phyloP scores from a whole-genome alignment of 2,797 vertebrate genomes.

The Hippopotamyrus pictus region DNA sequence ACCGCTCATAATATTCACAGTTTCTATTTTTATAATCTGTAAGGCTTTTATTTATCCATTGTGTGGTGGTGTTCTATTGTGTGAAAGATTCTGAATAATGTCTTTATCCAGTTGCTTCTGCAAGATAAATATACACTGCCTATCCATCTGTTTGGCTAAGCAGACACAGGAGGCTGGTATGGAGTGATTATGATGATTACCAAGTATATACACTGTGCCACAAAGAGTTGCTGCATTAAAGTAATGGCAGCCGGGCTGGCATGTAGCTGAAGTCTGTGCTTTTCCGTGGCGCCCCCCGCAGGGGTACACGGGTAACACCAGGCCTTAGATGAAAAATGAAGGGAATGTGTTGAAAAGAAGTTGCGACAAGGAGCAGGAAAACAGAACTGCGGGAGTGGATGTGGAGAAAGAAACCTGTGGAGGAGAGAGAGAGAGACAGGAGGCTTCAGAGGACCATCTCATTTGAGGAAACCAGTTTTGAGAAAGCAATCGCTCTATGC shows the following conservation, averaged over 20 bases:
- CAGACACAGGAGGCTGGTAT: slow-evolving; percentile 29
- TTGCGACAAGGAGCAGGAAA: background rate
- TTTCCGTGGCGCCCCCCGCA: background rate
- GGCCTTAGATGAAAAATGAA: background rate
- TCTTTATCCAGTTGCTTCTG: slow-evolving; percentile 37
- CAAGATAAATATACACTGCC: slow-evolving; percentile 34
- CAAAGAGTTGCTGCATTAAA: background rate
- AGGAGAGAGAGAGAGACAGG: background rate
- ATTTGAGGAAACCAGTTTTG: background rate
- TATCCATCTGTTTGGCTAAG: slow-evolving; percentile 34
- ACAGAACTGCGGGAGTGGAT: background rate
- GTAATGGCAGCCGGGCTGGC: background rate
- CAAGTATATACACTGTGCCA: background rate
- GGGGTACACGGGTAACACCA: background rate
- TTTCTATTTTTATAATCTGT: slow-evolving; percentile 46
- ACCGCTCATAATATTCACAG: slow-evolving; percentile 37
- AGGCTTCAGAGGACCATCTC: background rate
- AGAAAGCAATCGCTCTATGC: background rate
- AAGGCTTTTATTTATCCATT: slow-evolving; percentile 46
- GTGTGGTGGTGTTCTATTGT: slow-evolving; percentile 39
- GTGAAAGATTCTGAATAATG: slow-evolving; percentile 36
- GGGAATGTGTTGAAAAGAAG: background rate
- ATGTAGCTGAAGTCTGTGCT: background rate
- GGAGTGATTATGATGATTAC: background rate
- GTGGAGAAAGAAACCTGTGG: background rate